Evolutionary conservation across 1,140 invertebrate genomes (phyloP), one percentile per base, ranked within the genome.

Genomic region (Aphidius ervi): DNA sequence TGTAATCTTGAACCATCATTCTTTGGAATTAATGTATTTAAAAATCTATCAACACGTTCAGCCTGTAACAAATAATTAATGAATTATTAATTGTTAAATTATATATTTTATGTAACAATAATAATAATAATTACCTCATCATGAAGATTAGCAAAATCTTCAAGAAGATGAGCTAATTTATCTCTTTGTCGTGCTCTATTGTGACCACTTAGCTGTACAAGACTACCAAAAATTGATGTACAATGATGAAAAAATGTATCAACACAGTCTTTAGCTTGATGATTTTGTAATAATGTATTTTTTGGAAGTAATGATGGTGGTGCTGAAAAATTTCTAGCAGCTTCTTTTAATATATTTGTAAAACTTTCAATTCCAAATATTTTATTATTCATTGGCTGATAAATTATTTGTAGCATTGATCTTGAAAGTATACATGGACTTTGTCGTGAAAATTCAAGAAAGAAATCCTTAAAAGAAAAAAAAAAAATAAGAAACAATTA

Each of bases 171-270:
- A 9, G 92, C 93, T 60, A 97, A 81, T 81, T 96, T 97, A 74
- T 98, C 95, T 57, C 95, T 82, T 76, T 98, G 95, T 41, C 96
- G 81, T 4, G 96, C 95, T 63, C 94, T 82, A 81, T 98, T 99
- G 73, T 97, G 94, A 4, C 96, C 95, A 71, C 90, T 94, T 46
- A 95, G 86, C 71, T 95, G 91, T n/a, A 98, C 82, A 37, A 98
- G 82, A 63, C 85, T 88, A 9, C 88, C 89, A 72, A 98, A 94
- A 7, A 95, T 89, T 23, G 89, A 85, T n/a, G 91, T 87, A 72
- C 94, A 96, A 63, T 92, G 90, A 10, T 83, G 84, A 49, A 98
- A 84, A 80, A 98, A 97, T 40, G 87, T 88, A 68, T 98, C 94
- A 1, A 97, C 85, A 74, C 90, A 93, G 61, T 94, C 90, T 72